These are phyloP conservation scores for Miichthys miiuy DNA, from an alignment of 2,797 vertebrate genomes.

Conservation along the genomic window DNA sequence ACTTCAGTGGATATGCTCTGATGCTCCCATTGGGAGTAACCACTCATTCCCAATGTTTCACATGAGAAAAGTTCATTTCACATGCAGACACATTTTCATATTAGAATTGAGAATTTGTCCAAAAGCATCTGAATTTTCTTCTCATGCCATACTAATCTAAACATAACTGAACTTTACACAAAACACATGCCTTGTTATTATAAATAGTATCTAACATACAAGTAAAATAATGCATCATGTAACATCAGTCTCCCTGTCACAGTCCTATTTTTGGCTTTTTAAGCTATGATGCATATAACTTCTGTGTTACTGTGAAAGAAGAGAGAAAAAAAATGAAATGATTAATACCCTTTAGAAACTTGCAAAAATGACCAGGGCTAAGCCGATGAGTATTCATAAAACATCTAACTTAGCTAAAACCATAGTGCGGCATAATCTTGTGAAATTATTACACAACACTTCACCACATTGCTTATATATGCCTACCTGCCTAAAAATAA, in stretches of 20 bases:
- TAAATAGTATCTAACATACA: neutral
- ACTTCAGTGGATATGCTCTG: conserved; percentile 66
- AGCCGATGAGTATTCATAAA: conserved; percentile 10
- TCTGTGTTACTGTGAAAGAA: neutral
- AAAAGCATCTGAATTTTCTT: neutral
- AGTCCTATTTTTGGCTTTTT: neutral
- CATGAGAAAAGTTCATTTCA: conserved; percentile 28
- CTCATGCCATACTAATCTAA: neutral
- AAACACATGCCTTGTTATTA: neutral
- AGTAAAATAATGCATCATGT: neutral
- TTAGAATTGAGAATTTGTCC: neutral
- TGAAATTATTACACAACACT: conserved; percentile 61
- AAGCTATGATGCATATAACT: conserved; percentile 5
- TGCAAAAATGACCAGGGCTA: conserved; percentile 1
- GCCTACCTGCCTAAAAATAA: conserved; percentile 15
- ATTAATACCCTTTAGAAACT: conserved; percentile 17
- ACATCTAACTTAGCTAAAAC: conserved; percentile 32
- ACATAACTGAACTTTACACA: neutral
- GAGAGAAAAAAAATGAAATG: neutral
- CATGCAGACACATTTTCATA: conserved; percentile 15
- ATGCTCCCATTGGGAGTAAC: conserved; percentile 48
- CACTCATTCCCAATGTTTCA: conserved; percentile 22
- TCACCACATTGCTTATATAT: conserved; percentile 40
- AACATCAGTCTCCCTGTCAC: neutral
- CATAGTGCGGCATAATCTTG: conserved; percentile 53